Conservation (phyloP, 2,888 invertebrate genomes). For the Nomada flava region DNA sequence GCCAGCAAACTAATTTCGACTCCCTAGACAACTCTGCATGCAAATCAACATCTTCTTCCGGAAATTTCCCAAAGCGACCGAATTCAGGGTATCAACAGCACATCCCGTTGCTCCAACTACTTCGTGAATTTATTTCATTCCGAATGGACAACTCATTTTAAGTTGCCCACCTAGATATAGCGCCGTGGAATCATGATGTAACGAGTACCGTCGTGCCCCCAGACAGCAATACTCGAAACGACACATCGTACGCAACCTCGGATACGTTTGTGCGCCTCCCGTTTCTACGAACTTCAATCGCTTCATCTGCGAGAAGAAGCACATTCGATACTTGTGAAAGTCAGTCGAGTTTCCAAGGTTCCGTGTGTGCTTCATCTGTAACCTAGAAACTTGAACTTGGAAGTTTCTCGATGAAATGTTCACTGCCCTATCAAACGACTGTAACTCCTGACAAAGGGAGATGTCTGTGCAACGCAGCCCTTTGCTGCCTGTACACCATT, state of each 20-base stretch:
- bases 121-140: constrained; percentile 6
- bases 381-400: constrained; percentile 60
- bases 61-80: constrained; percentile 32
- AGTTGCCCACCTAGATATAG: constrained; percentile 5
- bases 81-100: constrained; percentile 3
- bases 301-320: constrained; percentile 27
- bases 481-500: constrained; percentile 39
- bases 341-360: constrained; percentile 15
- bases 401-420: constrained; percentile 54
- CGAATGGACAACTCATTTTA: constrained; percentile 16
- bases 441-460: constrained; percentile 19
- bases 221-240: not conserved
- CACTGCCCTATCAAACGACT: constrained; percentile 64
- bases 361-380: constrained; percentile 21
- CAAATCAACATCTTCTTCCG: constrained; percentile 26
- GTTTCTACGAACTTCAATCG: constrained; percentile 35
- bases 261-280: too few species aligned
- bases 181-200: constrained; percentile 4
- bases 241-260: not conserved
- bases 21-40: not conserved
- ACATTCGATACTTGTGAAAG: constrained; percentile 17
- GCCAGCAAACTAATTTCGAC: constrained; percentile 29
- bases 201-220: not conserved
- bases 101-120: not conserved
- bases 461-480: not conserved